Conservation (phyloP, 2,797 vertebrate genomes). For the Naso thynnoides region DNA sequence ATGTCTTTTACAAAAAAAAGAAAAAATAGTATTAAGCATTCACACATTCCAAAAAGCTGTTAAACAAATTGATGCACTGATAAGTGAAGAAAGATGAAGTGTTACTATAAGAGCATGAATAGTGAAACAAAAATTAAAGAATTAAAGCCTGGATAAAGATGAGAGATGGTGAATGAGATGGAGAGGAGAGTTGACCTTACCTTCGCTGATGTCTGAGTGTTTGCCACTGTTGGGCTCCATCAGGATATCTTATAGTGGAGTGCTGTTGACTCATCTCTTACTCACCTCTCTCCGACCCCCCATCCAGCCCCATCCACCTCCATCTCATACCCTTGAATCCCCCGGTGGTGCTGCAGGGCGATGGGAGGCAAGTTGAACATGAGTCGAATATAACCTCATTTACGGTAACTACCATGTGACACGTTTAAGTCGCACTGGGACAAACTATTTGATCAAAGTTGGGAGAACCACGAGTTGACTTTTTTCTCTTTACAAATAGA, state of each 20-base stretch:
- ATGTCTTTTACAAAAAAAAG: background rate
- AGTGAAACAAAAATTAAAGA: background rate
- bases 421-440: conserved; percentile 33
- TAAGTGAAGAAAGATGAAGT: background rate
- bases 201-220: conserved; percentile 70
- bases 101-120: background rate
- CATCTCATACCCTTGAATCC: conserved; percentile 42
- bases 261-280: conserved; percentile 87
- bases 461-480: too few species aligned
- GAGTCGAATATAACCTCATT: conserved; percentile 6
- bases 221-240: conserved; percentile 76
- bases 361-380: conserved; percentile 22
- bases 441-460: background rate
- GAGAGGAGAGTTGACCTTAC: conserved; percentile 76
- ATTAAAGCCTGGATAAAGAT: background rate
- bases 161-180: conserved; percentile 13
- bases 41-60: background rate
- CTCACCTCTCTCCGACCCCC: conserved; percentile 78
- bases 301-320: conserved; percentile 33
- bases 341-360: conserved; percentile 19
- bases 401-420: conserved; percentile 10
- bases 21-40: background rate
- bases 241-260: conserved; percentile 83
- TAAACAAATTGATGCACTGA: background rate
- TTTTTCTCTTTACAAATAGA: background rate